Base-by-base conservation (phyloP, 2,797 vertebrate genomes). In the Synanceia verrucosa region DNA sequence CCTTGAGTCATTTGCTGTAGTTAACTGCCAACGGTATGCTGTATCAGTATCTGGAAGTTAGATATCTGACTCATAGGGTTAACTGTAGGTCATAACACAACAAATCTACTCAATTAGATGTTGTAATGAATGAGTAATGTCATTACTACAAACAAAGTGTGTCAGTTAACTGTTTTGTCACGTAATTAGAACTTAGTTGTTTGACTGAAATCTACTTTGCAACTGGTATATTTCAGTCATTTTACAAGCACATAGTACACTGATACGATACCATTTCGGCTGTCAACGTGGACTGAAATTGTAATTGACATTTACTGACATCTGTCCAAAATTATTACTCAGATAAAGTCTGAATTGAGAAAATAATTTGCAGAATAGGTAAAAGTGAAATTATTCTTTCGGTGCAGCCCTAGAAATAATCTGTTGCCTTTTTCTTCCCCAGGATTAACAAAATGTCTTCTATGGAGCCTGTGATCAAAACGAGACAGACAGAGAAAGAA, bases 401-500 rank as follows among this genome's bases (percentile, higher is more conserved):
- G 3, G 8, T 26, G 7, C 16, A 56, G 43, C 28, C 18, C 8
- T 43, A 12, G 7, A 31, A 44, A 36, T 51, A 4, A 47, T 70
- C 37, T 6, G 55, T 24, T 1, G 36, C 43, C 36, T 19, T 43
- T 60, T 62, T 37, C 65, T n/a, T 66, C 46, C 9, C 4, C 50
- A 91, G 80, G 71, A 67, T 56, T 62, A 28, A 36, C 52, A 89
- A 48, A 46, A 97, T 97, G 96, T 92, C 96, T 19, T 83, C 82
- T 3, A 64, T 75, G 2, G 79, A 92, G 51, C 80, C 95, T 0
- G 33, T 95, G 63, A 90, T 99, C 90, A 88, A 26, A n/a, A 96
- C 97, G 0, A 96, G 82, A 79, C 96, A 97, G 92, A 89, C 87
- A 0, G 89, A 94, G 57, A 95, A 93, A 77, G 87, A 93, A 46